A percentile compares a stretch with the other conserved stretches of the same genome.
Evolutionary conservation across 2,888 invertebrate genomes (phyloP).

Genomic region (Dorcus hopei): DNA sequence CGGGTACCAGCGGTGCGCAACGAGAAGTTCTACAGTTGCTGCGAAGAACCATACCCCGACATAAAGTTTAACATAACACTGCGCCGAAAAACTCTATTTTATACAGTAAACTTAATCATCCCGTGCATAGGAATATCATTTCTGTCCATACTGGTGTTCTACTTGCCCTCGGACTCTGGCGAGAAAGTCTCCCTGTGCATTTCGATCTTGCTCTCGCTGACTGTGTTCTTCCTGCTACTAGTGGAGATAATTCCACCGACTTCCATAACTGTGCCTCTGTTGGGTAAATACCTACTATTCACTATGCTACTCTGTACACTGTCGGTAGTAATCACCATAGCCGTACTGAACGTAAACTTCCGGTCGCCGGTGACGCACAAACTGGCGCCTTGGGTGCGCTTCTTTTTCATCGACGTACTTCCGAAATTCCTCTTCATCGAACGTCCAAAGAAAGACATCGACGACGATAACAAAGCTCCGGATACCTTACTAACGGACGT

Average conservation of each 20-base stretch:
- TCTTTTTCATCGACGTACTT: constrained; percentile 80
- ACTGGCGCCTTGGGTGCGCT: constrained; percentile 87
- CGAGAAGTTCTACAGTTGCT: constrained; percentile 94
- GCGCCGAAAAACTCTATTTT: constrained; percentile 92
- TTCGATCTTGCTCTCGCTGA: constrained; percentile 87
- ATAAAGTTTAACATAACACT: constrained; percentile 97
- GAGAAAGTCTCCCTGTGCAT: constrained; percentile 97
- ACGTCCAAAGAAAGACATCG: constrained; percentile 79
- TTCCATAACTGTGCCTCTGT: constrained; percentile 84
- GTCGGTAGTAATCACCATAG: constrained; percentile 90
- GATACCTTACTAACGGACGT: constrained; percentile 72
- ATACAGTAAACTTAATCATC: constrained; percentile 95
- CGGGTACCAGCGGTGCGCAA: constrained; percentile 85
- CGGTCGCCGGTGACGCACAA: constrained; percentile 89
- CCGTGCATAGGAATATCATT: constrained; percentile 97
- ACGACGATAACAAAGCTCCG: constrained; percentile 50
- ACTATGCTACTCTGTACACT: constrained; percentile 93
- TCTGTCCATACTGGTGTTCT: constrained; percentile 95
- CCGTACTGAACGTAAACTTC: constrained; percentile 90
- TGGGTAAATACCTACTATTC: constrained; percentile 90
- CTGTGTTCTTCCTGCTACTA: constrained; percentile 89
- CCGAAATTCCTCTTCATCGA: constrained; percentile 85
- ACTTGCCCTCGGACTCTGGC: constrained; percentile 95
- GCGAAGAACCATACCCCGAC: constrained; percentile 94
- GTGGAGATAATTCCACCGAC: constrained; percentile 95